Percentiles rank a stretch among this genome's conserved stretches.
Conservation (phyloP, 1,140 invertebrate genomes). For the Papilio dardanus region DNA sequence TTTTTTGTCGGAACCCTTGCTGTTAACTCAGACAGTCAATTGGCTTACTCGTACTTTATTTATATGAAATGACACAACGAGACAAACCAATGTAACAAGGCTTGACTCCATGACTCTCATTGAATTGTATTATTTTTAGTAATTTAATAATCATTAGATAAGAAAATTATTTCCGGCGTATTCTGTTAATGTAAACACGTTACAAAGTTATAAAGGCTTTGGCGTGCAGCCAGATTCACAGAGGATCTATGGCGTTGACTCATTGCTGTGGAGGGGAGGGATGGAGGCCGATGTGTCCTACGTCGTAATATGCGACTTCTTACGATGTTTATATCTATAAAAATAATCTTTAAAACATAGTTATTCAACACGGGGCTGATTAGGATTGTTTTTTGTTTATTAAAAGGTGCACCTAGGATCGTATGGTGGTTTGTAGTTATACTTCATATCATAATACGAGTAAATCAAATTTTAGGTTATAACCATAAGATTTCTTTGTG, state of each 20-base stretch:
- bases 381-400: background rate
- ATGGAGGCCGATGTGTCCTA: slow-evolving; percentile 5
- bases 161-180: background rate
- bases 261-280: background rate
- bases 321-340: background rate
- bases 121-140: background rate
- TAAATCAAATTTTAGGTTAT: background rate
- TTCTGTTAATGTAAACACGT: background rate
- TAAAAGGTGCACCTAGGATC: too few species aligned
- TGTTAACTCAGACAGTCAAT: too few species aligned
- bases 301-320: background rate
- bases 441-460: background rate
- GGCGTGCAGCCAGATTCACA: background rate
- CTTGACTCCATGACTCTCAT: background rate
- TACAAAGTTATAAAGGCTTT: slow-evolving; percentile 7
- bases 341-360: background rate
- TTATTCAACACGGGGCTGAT: too few species aligned
- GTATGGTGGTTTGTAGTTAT: background rate
- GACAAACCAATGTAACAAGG: background rate
- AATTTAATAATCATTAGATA: background rate
- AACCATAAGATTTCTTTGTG: slow-evolving; percentile 15
- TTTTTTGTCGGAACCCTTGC: background rate
- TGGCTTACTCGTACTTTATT: too few species aligned
- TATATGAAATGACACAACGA: background rate
- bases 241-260: background rate